Conservation (phyloP, 2,113 vertebrate genomes). For the human region DNA sequence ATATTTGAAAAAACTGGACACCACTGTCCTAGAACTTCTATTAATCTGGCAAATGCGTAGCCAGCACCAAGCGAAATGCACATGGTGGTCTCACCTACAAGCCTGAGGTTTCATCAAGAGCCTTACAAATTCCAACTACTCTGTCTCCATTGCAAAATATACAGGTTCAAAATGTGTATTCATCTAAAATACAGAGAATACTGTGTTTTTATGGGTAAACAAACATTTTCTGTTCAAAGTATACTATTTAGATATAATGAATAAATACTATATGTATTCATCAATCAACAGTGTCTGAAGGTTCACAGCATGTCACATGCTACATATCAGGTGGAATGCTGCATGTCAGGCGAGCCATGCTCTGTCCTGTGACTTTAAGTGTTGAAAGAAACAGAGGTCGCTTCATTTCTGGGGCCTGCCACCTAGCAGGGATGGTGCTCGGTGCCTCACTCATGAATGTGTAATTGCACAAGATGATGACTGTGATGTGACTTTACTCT, state of each 20-base stretch:
- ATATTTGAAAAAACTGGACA: neutral
- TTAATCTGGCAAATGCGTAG: neutral
- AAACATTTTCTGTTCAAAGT: neutral
- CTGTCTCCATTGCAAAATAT: neutral
- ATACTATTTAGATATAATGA: neutral
- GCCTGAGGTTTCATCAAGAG: neutral
- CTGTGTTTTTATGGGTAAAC: neutral
- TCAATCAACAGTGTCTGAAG: neutral
- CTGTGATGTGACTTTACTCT: neutral
- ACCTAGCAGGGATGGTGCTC: too few species aligned
- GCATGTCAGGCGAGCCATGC: too few species aligned
- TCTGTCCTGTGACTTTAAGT: neutral
- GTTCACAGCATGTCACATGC: accelerated
- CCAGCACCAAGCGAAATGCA: neutral
- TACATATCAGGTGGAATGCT: neutral
- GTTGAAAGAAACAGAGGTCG: too few species aligned
- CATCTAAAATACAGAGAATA: neutral
- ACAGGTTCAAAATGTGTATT: neutral
- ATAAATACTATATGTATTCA: neutral
- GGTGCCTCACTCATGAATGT: neutral
- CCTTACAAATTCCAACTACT: neutral
- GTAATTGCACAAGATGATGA: accelerated
- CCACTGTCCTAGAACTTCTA: neutral
- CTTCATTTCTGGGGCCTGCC: neutral
- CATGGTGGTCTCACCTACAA: neutral